Base-by-base conservation (phyloP, 2,888 invertebrate genomes). In the Brachyptera putata region DNA sequence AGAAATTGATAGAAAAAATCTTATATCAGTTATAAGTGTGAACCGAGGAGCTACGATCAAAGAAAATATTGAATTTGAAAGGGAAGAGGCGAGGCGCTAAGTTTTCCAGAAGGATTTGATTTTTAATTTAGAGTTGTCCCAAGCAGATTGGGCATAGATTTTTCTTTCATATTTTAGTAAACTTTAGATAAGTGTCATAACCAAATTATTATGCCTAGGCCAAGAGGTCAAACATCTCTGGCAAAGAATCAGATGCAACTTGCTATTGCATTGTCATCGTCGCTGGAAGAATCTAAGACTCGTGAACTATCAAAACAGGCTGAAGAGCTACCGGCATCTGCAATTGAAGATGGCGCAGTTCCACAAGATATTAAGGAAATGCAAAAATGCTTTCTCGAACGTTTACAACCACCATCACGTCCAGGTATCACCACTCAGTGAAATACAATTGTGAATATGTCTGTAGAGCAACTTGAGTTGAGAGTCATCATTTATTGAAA, bases 1-100 rank as follows among this genome's bases (percentile, higher is more conserved):
- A 21, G 39, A 49, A 22, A 21, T 41, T 11, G 60, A 60, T 14
- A 48, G 43, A 26, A 60, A 39, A 34, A 37, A 26, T 22, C 26
- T 49, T 11, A 58, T 63, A 48, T 49, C 68, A 22, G 64, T 70
- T 58, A 64, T 71, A 1, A 36, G 53, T 36, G 13, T n/a, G 13
- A 53, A 21, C 37, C 53, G 53, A 18, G 53, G 18, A 5, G 9
- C 1, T 3, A 16, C 34, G 11, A 53, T 53, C 22, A 53, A 21
- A 53, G 36, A 53, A 53, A 18, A 34, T 18, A 16, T 34, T 9
- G 36, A 53, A 21, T 37, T 36, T 36, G 18, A 34, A 22, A 36
- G 18, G 22, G 36, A 36, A 36, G 34, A 21, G 5, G 30, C 18
- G 11, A 46, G 46, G 7, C 46, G 22, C 3, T 22, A n/a, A 13